phyloP scores from a whole-genome alignment of 1,140 invertebrate genomes.

The Sesamia nonagrioides region DNA sequence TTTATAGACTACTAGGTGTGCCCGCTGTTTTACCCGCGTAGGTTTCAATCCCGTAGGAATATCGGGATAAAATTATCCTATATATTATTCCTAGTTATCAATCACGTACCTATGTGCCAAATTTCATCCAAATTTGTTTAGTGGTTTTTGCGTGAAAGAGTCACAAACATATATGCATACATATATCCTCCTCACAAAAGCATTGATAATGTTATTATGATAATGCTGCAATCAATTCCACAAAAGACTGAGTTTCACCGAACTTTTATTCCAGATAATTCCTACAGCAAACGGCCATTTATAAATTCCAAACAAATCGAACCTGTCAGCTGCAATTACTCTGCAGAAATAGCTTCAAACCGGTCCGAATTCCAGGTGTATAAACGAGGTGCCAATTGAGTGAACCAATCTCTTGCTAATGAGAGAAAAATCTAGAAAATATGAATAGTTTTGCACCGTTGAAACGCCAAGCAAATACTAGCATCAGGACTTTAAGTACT shows the following conservation, averaged over 20 bases:
- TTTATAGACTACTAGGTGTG: no score
- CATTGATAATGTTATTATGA: no score
- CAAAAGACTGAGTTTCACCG: background rate
- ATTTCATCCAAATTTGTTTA: no score
- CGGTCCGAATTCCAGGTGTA: slow-evolving; percentile 25
- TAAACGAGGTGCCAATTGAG: slow-evolving; percentile 40
- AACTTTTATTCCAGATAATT: background rate
- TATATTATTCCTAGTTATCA: no score
- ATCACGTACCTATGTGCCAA: no score
- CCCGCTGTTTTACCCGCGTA: no score
- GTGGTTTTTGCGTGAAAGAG: no score
- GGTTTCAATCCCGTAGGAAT: no score
- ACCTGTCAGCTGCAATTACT: slow-evolving; percentile 20
- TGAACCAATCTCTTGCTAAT: slow-evolving; percentile 28
- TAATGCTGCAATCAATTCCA: background rate
- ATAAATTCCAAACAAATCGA: slow-evolving; percentile 37
- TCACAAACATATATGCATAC: no score
- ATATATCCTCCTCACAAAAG: no score
- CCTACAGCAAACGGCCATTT: slow-evolving; percentile 20
- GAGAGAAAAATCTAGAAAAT: slow-evolving; percentile 45
- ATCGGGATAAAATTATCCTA: no score
- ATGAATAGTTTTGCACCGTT: slow-evolving; percentile 28
- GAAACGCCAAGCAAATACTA: background rate
- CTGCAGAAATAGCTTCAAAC: slow-evolving; percentile 30
- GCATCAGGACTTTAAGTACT: background rate